Evolutionary conservation across 2,797 vertebrate genomes (phyloP), one percentile per base, ranked within the genome.

Genomic region (Sitta carolinensis): DNA sequence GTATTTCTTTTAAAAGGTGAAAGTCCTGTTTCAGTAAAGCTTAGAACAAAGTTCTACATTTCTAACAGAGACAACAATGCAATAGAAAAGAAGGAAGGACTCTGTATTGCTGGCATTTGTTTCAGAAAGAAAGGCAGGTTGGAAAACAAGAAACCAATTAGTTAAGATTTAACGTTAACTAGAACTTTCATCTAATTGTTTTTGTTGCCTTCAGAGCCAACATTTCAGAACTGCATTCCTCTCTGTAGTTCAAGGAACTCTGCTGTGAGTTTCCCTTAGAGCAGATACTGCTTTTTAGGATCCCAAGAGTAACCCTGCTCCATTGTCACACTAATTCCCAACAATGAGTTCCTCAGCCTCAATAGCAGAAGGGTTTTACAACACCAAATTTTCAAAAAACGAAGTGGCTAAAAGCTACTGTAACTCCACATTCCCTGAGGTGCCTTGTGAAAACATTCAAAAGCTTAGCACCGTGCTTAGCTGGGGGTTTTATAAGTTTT

Each of bases 381-480:
- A 94, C 76, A 84, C 96, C 87, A 92, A 97, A 95, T 80, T 96
- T 97, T 97, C 79, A 87, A 97, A 97, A 97, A 97, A 94, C 7
- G 0, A 97, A 91, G 72, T 42, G 48, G 84, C 94, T 95, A 80
- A 92, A 95, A 96, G 95, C 91, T 94, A 92, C 90, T n/a, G 63
- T 38, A 76, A 91, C 93, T 78, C 91, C 92, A 94, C 88, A 81
- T 97, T 97, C 97, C 97, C 96, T 48, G 95, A 96, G 94, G 96
- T 94, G 91, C 87, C 97, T 97, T 97, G 90, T 91, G 96, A 95
- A 97, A 97, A 97, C 96, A 95, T 89, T 92, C 81, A 93, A 95
- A 81, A 96, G 97, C 97, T 98, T 96, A 98, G 73, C 96, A 88
- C 87, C 14, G 55, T 96, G 95, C 95, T 97, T 97, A 96, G 93